Percentiles rank a stretch among this genome's conserved stretches.
These are phyloP conservation scores for Chaetogeoica ovagalla DNA, from an alignment of 2,888 invertebrate genomes.

Conservation along the genomic window DNA sequence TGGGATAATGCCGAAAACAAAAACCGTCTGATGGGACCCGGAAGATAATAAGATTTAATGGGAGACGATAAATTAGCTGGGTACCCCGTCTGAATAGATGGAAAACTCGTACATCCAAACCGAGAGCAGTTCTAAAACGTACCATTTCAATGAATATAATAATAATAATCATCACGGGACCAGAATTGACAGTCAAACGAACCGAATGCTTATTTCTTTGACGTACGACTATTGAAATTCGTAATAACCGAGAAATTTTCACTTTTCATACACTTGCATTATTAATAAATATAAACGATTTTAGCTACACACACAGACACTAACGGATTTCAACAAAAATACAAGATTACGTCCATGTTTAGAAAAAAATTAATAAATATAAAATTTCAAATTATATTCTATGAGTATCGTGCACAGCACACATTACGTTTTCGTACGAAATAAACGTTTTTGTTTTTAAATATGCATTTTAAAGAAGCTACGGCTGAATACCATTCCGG, in stretches of 20 bases:
- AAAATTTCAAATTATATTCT: too few relatives aligned
- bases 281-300: too few relatives aligned
- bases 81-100: constrained; percentile 8
- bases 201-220: background rate
- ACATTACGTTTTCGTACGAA: too few relatives aligned
- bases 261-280: background rate
- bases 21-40: constrained; percentile 33
- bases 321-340: too few relatives aligned
- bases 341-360: too few relatives aligned
- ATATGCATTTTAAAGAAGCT: too few relatives aligned
- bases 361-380: too few relatives aligned
- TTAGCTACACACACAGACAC: too few relatives aligned
- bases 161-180: background rate
- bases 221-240: background rate
- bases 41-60: constrained; percentile 38
- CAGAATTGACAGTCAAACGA: background rate
- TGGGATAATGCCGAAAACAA: constrained; percentile 42
- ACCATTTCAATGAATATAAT: background rate
- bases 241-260: background rate
- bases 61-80: constrained; percentile 26
- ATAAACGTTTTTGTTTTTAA: too few relatives aligned
- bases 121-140: constrained; percentile 4
- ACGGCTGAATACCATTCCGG: too few relatives aligned
- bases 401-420: too few relatives aligned
- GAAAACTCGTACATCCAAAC: constrained; percentile 9